Conservation (phyloP, 2,797 vertebrate species). For the Caiman crocodilus region DNA sequence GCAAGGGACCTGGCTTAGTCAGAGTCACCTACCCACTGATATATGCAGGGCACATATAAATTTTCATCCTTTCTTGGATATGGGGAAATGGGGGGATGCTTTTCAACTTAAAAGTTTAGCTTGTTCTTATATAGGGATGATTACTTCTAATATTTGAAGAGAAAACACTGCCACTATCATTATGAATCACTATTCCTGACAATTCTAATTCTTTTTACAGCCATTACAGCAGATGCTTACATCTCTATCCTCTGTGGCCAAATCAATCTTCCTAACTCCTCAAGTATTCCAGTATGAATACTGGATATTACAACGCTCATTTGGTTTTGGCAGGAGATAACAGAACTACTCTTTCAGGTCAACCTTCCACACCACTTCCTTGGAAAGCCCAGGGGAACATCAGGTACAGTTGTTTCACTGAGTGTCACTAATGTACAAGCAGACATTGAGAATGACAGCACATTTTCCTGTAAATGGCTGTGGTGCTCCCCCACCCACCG, state of each 20-base stretch:
- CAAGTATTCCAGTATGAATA: slow-evolving; percentile 63
- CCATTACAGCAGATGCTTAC: slow-evolving; percentile 76
- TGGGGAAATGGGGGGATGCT: background rate
- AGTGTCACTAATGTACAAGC: background rate
- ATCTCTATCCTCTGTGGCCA: slow-evolving; percentile 68
- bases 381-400: background rate
- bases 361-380: background rate
- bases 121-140: slow-evolving; percentile 20
- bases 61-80: background rate
- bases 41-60: fast-evolving
- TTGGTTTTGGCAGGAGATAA: background rate
- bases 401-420: background rate
- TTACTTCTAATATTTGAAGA: slow-evolving; percentile 76
- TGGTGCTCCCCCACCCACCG: background rate
- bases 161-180: slow-evolving; percentile 61
- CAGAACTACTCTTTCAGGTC: background rate
- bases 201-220: slow-evolving; percentile 79
- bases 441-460: background rate
- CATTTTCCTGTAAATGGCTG: slow-evolving; percentile 5
- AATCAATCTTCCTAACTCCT: slow-evolving; percentile 71
- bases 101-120: background rate
- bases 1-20: background rate
- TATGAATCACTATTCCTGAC: slow-evolving; percentile 79
- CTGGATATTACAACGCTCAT: background rate
- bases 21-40: background rate